Evolutionary conservation across 2,888 invertebrate genomes (phyloP).

Genomic region (Pheosia tremula): DNA sequence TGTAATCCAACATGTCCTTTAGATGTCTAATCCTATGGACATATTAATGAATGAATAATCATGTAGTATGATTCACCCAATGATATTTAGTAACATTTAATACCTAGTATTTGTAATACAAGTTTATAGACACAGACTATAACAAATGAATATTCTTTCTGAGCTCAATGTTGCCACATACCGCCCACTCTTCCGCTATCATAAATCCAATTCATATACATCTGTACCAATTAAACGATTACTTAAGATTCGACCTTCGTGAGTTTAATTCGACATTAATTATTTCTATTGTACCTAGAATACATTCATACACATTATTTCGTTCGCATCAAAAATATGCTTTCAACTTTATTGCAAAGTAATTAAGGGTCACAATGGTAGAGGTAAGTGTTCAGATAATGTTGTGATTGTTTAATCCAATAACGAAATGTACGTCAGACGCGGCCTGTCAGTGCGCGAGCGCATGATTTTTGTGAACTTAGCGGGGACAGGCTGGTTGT

Average conservation of each 20-base stretch:
- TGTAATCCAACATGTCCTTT: too few relatives aligned
- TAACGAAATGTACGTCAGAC: slow-evolving; percentile 48
- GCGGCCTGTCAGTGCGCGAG: slow-evolving; percentile 44
- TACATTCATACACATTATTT: slow-evolving; percentile 25
- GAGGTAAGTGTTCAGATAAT: slow-evolving; percentile 1
- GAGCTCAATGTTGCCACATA: slow-evolving; percentile 34
- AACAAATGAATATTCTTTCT: slow-evolving; percentile 8
- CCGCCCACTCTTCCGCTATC: slow-evolving; percentile 34
- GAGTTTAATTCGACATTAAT: slow-evolving; percentile 63
- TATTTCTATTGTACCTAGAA: slow-evolving; percentile 65
- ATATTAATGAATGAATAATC: neutral
- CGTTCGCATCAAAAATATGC: slow-evolving; percentile 13
- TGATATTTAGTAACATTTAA: slow-evolving; percentile 1
- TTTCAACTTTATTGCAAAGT: slow-evolving; percentile 12
- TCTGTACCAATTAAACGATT: slow-evolving; percentile 64
- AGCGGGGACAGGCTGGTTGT: slow-evolving; percentile 14
- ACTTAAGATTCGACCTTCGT: slow-evolving; percentile 57
- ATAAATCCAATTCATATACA: slow-evolving; percentile 42
- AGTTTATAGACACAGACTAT: neutral
- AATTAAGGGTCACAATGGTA: slow-evolving; percentile 9
- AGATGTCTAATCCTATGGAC: neutral
- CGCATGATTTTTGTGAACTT: slow-evolving; percentile 36
- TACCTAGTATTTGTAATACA: neutral
- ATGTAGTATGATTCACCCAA: neutral
- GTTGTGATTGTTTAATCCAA: slow-evolving; percentile 51